Base-by-base conservation (phyloP, 1,140 invertebrate species). In the Drosophila rufa region DNA sequence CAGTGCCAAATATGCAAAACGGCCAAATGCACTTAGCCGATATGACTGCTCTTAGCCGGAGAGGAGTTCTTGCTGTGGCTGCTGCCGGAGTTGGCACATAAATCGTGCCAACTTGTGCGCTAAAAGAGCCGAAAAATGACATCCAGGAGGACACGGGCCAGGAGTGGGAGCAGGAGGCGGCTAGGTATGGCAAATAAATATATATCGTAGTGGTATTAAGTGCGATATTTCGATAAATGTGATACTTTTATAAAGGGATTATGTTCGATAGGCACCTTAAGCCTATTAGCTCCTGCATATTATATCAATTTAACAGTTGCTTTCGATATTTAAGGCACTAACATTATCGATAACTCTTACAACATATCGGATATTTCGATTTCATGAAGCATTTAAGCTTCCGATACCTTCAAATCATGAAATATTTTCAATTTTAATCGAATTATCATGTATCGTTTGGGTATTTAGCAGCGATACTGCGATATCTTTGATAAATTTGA, bases 21-120 rank as follows among this genome's bases (percentile, higher is more conserved):
- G 83, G 30, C 60, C 27, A 87, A 89, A 89, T 87, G 83, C 83
- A 86, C 83, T 87, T 86, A 80, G 62, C 48, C 62, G 68, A 61
- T 77, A 45, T 69, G 57, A 50, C 60, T 57, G 67, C 56, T 61
- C 42, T 61, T 59, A 38, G 50, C 45, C 51, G 38, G 22, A 57
- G 22, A 42, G 55, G 17, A 59, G 64, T 40, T 61, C 36, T 25
- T 62, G 58, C 43, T 65, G 19, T 47, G 45, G 75, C 17, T 46
- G 45, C 46, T 48, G 67, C 11, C 51, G 75, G 30, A 68, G 56
- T 19, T 55, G 57, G 47, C 65, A 51, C 79, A 79, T 86, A 86
- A 85, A 85, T 85, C 69, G 82, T 60, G 82, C 50, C 82, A 85
- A 86, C 62, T 83, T 86, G 79, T 75, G 82, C 53, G 68, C 73